Conservation (phyloP, 2,888 invertebrate species). For the Dasysyrphus tricinctus region DNA sequence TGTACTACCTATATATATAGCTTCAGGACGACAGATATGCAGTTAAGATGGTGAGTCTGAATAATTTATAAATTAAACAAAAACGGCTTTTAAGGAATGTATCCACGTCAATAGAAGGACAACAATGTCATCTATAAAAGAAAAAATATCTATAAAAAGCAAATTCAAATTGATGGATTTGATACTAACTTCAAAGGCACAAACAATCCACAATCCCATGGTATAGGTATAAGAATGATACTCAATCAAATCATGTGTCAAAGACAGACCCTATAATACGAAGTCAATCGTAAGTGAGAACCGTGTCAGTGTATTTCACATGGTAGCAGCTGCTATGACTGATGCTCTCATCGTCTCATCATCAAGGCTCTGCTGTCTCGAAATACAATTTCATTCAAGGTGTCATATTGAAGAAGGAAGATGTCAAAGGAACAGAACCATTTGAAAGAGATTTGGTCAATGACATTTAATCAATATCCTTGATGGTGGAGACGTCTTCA, state of each 20-base stretch:
- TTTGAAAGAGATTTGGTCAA: slow-evolving; percentile 32
- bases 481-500: slow-evolving; percentile 7
- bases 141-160: slow-evolving; percentile 1
- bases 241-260: slow-evolving; percentile 72
- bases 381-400: slow-evolving; percentile 42
- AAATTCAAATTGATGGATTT: slow-evolving; percentile 64
- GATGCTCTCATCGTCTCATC: slow-evolving; percentile 39
- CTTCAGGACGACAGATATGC: too few species aligned
- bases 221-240: slow-evolving; percentile 50
- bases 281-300: slow-evolving; percentile 12
- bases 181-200: slow-evolving; percentile 53
- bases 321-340: slow-evolving; percentile 52
- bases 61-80: too few species aligned
- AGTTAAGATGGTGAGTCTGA: too few species aligned
- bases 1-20: too few species aligned
- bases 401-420: slow-evolving; percentile 40
- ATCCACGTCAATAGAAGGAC: neutral
- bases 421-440: neutral
- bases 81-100: too few species aligned
- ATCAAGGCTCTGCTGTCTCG: slow-evolving; percentile 12
- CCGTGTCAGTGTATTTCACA: slow-evolving; percentile 32
- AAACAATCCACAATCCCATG: slow-evolving; percentile 30
- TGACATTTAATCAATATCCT: slow-evolving; percentile 46
- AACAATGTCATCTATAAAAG: neutral
- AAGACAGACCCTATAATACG: slow-evolving; percentile 41